Base-by-base conservation (phyloP, 2,888 invertebrate genomes). In the Lasius platythorax region DNA sequence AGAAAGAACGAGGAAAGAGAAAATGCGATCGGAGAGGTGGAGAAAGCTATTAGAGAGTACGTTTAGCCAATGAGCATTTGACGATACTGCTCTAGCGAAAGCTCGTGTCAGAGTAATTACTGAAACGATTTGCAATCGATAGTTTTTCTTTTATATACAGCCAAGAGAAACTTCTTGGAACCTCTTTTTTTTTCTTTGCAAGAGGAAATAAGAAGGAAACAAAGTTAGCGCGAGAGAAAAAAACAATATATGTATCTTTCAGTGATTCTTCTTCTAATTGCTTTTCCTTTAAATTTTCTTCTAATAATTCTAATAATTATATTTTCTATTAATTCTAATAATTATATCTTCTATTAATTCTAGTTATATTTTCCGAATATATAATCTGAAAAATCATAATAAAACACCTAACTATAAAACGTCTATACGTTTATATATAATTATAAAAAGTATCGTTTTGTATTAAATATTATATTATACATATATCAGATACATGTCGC, bases 31-130 rank as follows among this genome's bases (percentile, higher is more conserved):
- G 66, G 33, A 40, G 53, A 58, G 46, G 61, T 37, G 76, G 75
- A 56, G 70, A 56, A 86, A 83, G 82, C 86, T 86, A 82, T 89
- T 89, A 82, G 85, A 83, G 82, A 67, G 85, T 76, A 75, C 86
- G 82, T 89, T 89, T 61, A 67, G 73, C 81, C 85, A 70, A 88
- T 61, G 82, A 83, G 73, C 63, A 73, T 74, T 66, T 11, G 81
- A 68, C 56, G 85, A 74, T 84, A 66, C 56, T 28, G 67, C 30
- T 28, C 8, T 33, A 12, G 61, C 40, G 18, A 58, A 43, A 81
- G 70, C 46, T 61, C 46, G 61, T 33, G 72, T 79, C 40, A 30
- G n/a, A 40, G n/a, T 72, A 81, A 81, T 72, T 81, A 72, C 61
- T 37, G 61, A 61, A 61, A 70, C 79, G 84, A 88, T 79, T 83